phyloP scores from a whole-genome alignment of 2,797 vertebrate genomes.

The Vireo griseus region DNA sequence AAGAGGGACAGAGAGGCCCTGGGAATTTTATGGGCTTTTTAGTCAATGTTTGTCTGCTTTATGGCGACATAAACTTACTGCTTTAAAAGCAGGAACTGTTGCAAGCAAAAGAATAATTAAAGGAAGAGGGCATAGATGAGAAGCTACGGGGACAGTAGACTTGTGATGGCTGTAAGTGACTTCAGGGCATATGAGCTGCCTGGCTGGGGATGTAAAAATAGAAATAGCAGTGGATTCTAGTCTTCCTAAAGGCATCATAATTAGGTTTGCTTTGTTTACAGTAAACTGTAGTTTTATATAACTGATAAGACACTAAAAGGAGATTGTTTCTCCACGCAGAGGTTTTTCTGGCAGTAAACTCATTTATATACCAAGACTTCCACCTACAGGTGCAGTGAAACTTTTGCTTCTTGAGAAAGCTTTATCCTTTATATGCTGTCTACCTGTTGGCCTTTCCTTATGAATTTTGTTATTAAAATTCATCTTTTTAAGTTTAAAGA shows the following conservation, averaged over 20 bases:
- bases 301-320: not conserved
- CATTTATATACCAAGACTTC: not conserved
- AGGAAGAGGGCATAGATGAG: not conserved
- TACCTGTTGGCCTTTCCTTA: not conserved
- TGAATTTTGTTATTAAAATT: not conserved
- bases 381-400: constrained; percentile 13
- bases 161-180: not conserved
- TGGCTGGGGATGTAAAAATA: not conserved
- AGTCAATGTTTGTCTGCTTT: not conserved
- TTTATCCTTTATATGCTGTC: not conserved
- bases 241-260: not conserved
- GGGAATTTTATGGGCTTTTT: not conserved
- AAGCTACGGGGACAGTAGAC: not conserved
- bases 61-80: not conserved
- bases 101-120: not conserved
- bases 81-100: not conserved
- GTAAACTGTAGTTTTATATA: not conserved
- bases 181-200: not conserved
- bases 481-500: not conserved
- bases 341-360: not conserved
- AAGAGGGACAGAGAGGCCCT: not conserved
- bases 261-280: not conserved
- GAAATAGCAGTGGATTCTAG: not conserved
- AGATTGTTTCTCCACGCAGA: not conserved
- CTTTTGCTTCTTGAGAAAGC: not conserved